A percentile compares a stretch with the other conserved stretches of the same genome.
These are phyloP conservation scores for Mirounga angustirostris DNA, from an alignment of 2,113 vertebrate genomes.

Conservation along the genomic window DNA sequence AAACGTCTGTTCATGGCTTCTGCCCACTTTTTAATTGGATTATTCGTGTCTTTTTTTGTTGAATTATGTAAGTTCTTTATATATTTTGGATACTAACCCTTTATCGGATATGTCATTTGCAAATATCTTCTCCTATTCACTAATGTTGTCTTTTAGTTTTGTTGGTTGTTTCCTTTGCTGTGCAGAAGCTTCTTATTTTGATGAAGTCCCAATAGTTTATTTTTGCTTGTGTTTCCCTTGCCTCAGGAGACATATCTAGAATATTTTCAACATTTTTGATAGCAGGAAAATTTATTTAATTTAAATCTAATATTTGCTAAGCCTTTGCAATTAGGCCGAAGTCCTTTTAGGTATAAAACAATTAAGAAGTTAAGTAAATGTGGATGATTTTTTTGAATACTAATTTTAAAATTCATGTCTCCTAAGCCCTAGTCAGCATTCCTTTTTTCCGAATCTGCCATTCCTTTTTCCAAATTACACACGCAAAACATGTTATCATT, in stretches of 20 bases:
- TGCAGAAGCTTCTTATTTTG: neutral
- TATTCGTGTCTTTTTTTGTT: neutral
- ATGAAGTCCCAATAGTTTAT: neutral
- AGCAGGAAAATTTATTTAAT: neutral
- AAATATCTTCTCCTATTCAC: neutral
- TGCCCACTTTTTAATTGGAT: neutral
- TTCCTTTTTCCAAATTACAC: slow-evolving; percentile 41
- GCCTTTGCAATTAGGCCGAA: neutral
- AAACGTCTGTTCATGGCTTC: neutral
- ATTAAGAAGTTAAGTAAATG: slow-evolving; percentile 32
- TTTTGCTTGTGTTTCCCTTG: neutral
- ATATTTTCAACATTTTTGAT: slow-evolving; percentile 31
- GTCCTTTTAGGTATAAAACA: neutral
- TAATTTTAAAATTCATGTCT: slow-evolving; percentile 47
- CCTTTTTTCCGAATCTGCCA: neutral
- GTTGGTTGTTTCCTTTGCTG: neutral
- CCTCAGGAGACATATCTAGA: neutral
- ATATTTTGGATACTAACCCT: neutral
- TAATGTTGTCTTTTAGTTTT: neutral
- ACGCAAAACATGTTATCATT: slow-evolving; percentile 38
- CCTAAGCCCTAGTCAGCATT: neutral
- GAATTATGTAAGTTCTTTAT: neutral
- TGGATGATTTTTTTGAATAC: neutral
- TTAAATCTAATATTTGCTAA: slow-evolving; percentile 44
- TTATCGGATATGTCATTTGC: neutral